A percentile compares a stretch with the other conserved stretches of the same genome.
These are phyloP conservation scores for Brachionus asplanchnoidis DNA, from an alignment of 1,140 invertebrate species.

Conservation along the genomic window DNA sequence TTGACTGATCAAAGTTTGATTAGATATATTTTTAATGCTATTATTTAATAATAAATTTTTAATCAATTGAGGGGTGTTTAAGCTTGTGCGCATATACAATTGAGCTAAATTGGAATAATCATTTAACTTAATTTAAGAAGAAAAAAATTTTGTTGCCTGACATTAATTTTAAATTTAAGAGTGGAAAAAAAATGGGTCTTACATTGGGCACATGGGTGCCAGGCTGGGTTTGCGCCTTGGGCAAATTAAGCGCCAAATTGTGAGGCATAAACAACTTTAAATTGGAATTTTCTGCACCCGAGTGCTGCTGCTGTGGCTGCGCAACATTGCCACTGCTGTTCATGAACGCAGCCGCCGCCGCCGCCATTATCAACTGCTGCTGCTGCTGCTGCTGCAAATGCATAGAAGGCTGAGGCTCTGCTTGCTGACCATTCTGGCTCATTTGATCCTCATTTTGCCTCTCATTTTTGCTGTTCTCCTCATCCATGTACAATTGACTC, in stretches of 20 bases:
- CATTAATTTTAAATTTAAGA: not conserved
- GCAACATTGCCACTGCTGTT: not conserved
- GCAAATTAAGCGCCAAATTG: not conserved
- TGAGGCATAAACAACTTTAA: conserved; percentile 10
- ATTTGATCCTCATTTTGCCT: conserved; percentile 10
- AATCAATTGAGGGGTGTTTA: not conserved
- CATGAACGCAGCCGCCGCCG: conserved; percentile 1
- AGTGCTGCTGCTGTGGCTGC: not conserved
- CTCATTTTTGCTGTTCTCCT: conserved; percentile 9
- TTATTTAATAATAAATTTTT: not conserved
- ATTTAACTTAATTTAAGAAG: conserved; percentile 19
- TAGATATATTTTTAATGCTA: not conserved
- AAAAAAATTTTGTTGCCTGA: not conserved
- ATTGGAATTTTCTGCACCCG: not conserved
- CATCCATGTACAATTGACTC: conserved; percentile 27
- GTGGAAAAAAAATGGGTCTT: not conserved
- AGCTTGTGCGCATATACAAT: not conserved
- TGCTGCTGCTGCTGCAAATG: not conserved
- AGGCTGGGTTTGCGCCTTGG: not conserved
- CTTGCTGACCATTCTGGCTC: not conserved
- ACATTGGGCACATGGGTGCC: not conserved
- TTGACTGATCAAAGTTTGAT: not conserved
- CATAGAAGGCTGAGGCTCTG: not conserved
- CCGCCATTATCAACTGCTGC: conserved; percentile 7
- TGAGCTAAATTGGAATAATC: conserved; percentile 11